Percentiles rank a stretch among this genome's conserved stretches.
Conservation (phyloP, 37 sponge, comb jelly and placozoan species). For the Crambe crambe region DNA sequence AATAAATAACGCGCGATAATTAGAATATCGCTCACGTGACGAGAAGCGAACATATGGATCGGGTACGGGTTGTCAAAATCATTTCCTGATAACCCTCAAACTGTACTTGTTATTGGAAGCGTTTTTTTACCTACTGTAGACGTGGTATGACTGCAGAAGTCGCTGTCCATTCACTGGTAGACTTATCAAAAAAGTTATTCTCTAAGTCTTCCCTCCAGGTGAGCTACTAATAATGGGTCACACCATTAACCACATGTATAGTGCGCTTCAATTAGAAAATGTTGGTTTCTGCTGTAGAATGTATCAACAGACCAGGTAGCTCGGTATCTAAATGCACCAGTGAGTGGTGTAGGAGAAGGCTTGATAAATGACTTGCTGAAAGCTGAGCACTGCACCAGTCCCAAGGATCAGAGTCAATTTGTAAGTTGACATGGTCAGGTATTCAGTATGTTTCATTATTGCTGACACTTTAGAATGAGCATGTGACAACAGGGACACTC, state of each 20-base stretch:
- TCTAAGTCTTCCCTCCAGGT: slow-evolving; percentile 46
- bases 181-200: slow-evolving; percentile 40
- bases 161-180: slow-evolving; percentile 10
- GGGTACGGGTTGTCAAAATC: too few relatives aligned
- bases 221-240: neutral
- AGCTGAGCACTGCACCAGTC: slow-evolving; percentile 22
- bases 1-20: too few relatives aligned
- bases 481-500: slow-evolving; percentile 44
- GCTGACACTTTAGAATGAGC: slow-evolving; percentile 16
- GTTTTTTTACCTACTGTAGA: too few relatives aligned
- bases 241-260: too few relatives aligned
- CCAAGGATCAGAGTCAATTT: slow-evolving; percentile 37
- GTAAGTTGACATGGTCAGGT: too few relatives aligned
- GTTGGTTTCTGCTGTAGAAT: slow-evolving; percentile 12
- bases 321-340: slow-evolving; percentile 15
- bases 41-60: too few relatives aligned
- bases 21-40: too few relatives aligned
- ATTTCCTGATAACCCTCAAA: too few relatives aligned
- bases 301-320: slow-evolving; percentile 1
- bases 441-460: too few relatives aligned
- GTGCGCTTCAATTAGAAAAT: slow-evolving; percentile 5
- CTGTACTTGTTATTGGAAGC: too few relatives aligned
- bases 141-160: slow-evolving; percentile 17
- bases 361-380: slow-evolving; percentile 25
- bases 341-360: slow-evolving; percentile 23